Conservation (phyloP, 1,140 invertebrate species). For the Papilio polytes region DNA sequence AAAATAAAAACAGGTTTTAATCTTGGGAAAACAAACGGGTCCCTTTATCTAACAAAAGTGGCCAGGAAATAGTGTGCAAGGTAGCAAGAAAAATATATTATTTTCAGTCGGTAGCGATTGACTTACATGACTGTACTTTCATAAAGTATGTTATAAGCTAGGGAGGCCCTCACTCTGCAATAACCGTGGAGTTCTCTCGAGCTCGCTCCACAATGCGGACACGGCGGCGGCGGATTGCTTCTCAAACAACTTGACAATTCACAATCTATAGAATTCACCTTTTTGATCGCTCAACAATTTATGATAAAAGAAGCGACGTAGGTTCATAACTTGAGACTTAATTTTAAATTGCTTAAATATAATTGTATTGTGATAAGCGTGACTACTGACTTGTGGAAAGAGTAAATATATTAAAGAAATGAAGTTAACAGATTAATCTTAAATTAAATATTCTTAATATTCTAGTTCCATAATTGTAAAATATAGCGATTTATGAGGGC, state of each 20-base stretch:
- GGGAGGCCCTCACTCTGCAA: slow-evolving; percentile 57
- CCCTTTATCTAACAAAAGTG: background rate
- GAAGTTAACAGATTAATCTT: too few relatives aligned
- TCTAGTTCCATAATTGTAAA: too few relatives aligned
- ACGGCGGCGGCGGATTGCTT: slow-evolving; percentile 63
- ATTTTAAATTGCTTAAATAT: background rate
- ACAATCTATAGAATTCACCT: slow-evolving; percentile 69
- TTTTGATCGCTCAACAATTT: slow-evolving; percentile 54
- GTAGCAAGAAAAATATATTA: slow-evolving; percentile 20
- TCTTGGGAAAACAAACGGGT: background rate
- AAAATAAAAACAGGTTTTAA: too few relatives aligned
- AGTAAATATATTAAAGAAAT: background rate
- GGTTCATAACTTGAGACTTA: background rate
- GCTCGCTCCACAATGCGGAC: slow-evolving; percentile 60
- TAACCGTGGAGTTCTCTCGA: slow-evolving; percentile 64
- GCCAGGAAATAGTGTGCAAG: background rate
- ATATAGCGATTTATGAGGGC: too few relatives aligned
- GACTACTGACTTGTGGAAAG: background rate
- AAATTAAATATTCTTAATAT: too few relatives aligned
- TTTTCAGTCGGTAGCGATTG: background rate
- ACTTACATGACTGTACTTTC: slow-evolving; percentile 30
- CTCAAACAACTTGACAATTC: slow-evolving; percentile 69
- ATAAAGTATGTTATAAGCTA: slow-evolving; percentile 52
- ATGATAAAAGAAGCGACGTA: background rate
- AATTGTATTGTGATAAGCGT: background rate